Conservation (phyloP, 2,888 invertebrate species). For the Diaperis boleti region DNA sequence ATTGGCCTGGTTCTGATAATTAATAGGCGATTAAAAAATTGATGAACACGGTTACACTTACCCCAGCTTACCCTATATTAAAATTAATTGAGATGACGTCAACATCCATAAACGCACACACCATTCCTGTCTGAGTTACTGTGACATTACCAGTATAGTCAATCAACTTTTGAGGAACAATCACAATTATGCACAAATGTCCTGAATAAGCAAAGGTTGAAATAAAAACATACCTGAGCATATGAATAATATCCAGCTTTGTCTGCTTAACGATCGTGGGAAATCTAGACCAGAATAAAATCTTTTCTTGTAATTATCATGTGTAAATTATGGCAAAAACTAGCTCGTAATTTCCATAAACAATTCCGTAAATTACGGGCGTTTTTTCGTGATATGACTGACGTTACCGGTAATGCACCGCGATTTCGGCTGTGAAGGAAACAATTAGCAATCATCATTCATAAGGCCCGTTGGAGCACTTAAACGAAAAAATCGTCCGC, state of each 20-base stretch:
- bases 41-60: too few relatives aligned
- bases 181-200: slow-evolving; percentile 27
- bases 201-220: slow-evolving; percentile 36
- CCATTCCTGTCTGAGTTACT: neutral
- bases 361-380: slow-evolving; percentile 43
- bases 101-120: neutral
- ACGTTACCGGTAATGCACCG: slow-evolving; percentile 16
- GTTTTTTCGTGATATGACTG: slow-evolving; percentile 27
- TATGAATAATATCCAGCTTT: slow-evolving; percentile 40
- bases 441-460: slow-evolving; percentile 14
- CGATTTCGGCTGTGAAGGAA: slow-evolving; percentile 3
- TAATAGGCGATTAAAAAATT: too few relatives aligned
- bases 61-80: too few relatives aligned
- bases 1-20: too few relatives aligned
- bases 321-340: slow-evolving; percentile 52
- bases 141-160: slow-evolving; percentile 11
- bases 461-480: slow-evolving; percentile 6
- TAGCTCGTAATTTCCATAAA: slow-evolving; percentile 51
- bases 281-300: slow-evolving; percentile 48
- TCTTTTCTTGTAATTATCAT: slow-evolving; percentile 51
- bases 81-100: too few relatives aligned
- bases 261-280: slow-evolving; percentile 52
- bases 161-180: slow-evolving; percentile 19
- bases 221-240: slow-evolving; percentile 31
- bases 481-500: slow-evolving; percentile 22